Base-by-base conservation (phyloP, 2,888 invertebrate species). In the Drosophila meridiana region DNA sequence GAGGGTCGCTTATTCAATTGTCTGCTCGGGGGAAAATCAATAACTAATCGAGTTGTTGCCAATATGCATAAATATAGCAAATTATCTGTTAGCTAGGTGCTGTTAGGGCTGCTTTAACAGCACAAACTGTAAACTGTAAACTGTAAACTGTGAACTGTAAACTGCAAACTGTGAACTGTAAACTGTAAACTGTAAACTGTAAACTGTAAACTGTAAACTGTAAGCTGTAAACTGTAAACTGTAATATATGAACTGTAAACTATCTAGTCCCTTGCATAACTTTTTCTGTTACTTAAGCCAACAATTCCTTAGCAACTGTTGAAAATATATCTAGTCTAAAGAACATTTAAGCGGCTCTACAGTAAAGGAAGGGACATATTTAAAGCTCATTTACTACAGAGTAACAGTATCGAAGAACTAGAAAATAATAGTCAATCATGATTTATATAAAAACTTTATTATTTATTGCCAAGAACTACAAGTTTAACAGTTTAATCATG, bases 1-100 rank as follows among this genome's bases (percentile, higher is more conserved):
- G 63, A 70, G 77, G 59, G 63, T 62, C 36, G 57, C 60, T 20
- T 7, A 32, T 9, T 9, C 20, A 58, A 56, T 59, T 43, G 48
- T 38, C 30, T 4, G 30, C 11, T 14, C 26, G 4, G 14, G 20
- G 4, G 14, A 13, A 20, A 52, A 52, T 52, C 52, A 52, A 52
- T 34, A 52, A 52, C 11, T 34, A 34, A 34, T 20, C 52, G 20
- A 52, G 52, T n/a, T 13, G 3, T 6, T 2, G n/a, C n/a, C 7
- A 11, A 32, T 32, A n/a, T 48, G 30, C 30, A 30, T 2, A 14
- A 30, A 14, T n/a, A 32, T n/a, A 8, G 2, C 6, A n/a, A 48
- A 30, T 4, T 48, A 30, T 4, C 14, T 9, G 9, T 32, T n/a
- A 2, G 9, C 32, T 0, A 48, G 32, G 3, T 8, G 13, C 47